Evolutionary conservation across 1,140 invertebrate species (phyloP), one percentile per base, ranked within the genome.

Genomic region (Mercenaria mercenaria): DNA sequence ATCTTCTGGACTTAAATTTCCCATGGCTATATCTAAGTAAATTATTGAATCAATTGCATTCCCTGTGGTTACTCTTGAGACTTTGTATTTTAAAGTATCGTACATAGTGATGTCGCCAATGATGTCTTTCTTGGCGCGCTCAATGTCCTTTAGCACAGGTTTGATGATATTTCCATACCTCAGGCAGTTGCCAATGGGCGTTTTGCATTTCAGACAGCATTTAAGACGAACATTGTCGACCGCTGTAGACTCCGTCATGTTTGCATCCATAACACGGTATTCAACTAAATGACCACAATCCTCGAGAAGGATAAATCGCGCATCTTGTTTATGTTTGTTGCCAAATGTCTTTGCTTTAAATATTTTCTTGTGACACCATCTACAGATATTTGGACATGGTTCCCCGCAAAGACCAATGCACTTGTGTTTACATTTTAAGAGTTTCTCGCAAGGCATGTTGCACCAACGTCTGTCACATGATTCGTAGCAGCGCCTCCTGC

Each of bases 101-200:
- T 37, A 64, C 47, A 41, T 23, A 15, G n/a, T 0, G 11, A 76
- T 0, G 50, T 74, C 20, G 59, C 52, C 47, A 2, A 91, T 61
- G 18, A 81, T 56, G 47, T 85, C 88, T 47, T 43, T 69, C 34
- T 93, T 93, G 0, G 91, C 88, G 15, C 72, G 56, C 56, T 93
- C 92, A 50, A 93, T 93, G 47, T 90, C 79, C 18, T 56, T n/a
- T 0, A 93, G 67, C 11, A 86, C 43, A 34, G 93, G 67, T 91
- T 97, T 97, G 0, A 97, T 96, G 8, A 96, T 92, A 86, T 97
- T 96, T 83, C 97, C 97, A 92, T 97, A 97, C 29, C 97, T 94
- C 18, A 96, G 91, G 90, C 97, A 97, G 88, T 96, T 96, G 41
- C 96, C 95, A n/a, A 98, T 97, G 0, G 96, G 95, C 23, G 96